phyloP scores from a whole-genome alignment of 2,888 invertebrate genomes.

The Parapristionchus giblindavisi region DNA sequence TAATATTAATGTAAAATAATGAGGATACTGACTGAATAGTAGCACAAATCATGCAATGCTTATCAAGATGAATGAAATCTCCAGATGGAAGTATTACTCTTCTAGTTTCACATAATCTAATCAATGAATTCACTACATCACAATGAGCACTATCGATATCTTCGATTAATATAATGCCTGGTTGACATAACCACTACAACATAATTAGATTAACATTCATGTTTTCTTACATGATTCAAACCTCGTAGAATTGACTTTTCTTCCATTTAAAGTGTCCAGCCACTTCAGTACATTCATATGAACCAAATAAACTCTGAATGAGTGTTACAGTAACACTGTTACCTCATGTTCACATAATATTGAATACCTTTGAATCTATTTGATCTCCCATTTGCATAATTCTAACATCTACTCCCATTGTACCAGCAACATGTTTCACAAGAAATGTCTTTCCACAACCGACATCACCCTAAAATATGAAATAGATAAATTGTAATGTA shows the following conservation, averaged over 20 bases:
- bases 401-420: slow-evolving; percentile 79
- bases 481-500: background rate
- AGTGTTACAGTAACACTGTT: slow-evolving; percentile 2
- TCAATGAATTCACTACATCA: slow-evolving; percentile 79
- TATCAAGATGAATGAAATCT: slow-evolving; percentile 82
- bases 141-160: slow-evolving; percentile 92
- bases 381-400: slow-evolving; percentile 95
- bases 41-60: slow-evolving; percentile 90
- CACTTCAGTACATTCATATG: slow-evolving; percentile 91
- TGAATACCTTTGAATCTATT: slow-evolving; percentile 85
- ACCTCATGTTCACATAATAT: slow-evolving; percentile 6
- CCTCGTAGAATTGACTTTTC: slow-evolving; percentile 73
- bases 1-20: background rate
- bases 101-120: slow-evolving; percentile 48
- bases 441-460: slow-evolving; percentile 93
- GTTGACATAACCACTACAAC: slow-evolving; percentile 51
- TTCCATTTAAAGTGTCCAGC: slow-evolving; percentile 98
- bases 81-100: slow-evolving; percentile 86
- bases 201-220: background rate
- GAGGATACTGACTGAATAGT: slow-evolving; percentile 73
- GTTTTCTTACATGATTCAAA: slow-evolving; percentile 18
- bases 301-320: slow-evolving; percentile 83
- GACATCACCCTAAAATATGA: slow-evolving; percentile 80
- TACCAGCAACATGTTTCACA: slow-evolving; percentile 84
- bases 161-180: slow-evolving; percentile 88